Conservation (phyloP, 2,797 vertebrate species). For the Sebastes miniatus region DNA sequence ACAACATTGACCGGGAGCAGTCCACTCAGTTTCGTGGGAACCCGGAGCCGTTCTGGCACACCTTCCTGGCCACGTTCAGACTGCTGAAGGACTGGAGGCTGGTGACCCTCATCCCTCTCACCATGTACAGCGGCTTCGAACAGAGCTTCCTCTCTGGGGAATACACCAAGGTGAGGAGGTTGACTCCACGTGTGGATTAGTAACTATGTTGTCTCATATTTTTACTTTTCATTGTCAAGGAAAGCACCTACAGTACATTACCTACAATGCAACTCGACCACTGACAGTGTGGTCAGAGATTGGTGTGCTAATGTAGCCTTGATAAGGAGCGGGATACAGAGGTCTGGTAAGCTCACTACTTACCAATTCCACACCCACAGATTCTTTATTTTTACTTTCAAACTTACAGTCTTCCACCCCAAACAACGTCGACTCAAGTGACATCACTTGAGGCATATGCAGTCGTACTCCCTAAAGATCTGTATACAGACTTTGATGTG, state of each 20-base stretch:
- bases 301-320: neutral
- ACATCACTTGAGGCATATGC: too few relatives aligned
- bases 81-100: slow-evolving; percentile 87
- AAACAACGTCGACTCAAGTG: too few relatives aligned
- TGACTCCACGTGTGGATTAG: neutral
- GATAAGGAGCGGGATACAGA: neutral
- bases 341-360: neutral
- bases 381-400: too few relatives aligned
- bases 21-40: slow-evolving; percentile 66
- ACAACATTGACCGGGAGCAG: slow-evolving; percentile 80
- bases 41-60: slow-evolving; percentile 76
- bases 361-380: neutral
- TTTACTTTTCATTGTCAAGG: neutral
- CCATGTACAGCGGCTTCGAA: slow-evolving; percentile 93
- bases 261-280: neutral
- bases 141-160: slow-evolving; percentile 94
- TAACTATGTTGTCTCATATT: too few relatives aligned
- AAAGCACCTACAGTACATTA: neutral
- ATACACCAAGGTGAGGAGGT: slow-evolving; percentile 89
- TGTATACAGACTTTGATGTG: too few relatives aligned
- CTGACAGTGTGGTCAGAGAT: neutral
- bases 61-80: slow-evolving; percentile 87
- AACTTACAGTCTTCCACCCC: too few relatives aligned
- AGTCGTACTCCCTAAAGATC: too few relatives aligned
- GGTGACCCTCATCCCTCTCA: slow-evolving; percentile 88